Percentiles rank a stretch among this genome's conserved stretches.
These are phyloP conservation scores for Cosmia trapezina DNA, from an alignment of 2,888 invertebrate species.

Conservation along the genomic window DNA sequence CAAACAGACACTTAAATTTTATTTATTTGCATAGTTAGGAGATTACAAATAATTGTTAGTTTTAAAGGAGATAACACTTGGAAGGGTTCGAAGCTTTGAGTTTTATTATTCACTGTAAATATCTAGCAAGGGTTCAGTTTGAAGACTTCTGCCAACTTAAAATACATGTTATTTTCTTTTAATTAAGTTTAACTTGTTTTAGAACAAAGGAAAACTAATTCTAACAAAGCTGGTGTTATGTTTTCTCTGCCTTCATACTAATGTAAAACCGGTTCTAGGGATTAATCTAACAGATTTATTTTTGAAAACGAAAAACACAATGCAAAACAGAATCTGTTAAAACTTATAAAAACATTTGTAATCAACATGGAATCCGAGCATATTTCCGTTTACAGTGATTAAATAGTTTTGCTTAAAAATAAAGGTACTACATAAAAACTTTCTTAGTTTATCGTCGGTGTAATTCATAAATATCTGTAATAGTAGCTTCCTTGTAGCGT, in stretches of 20 bases:
- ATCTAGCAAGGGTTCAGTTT: neutral
- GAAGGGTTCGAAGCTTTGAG: neutral
- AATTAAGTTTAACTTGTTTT: neutral
- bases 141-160: conserved; percentile 4
- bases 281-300: neutral
- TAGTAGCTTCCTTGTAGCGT: conserved; percentile 17
- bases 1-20: too few relatives aligned
- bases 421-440: conserved; percentile 5
- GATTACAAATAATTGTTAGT: conserved; percentile 5
- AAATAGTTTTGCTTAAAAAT: conserved; percentile 17
- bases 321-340: neutral
- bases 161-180: neutral
- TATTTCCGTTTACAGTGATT: conserved; percentile 13
- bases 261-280: neutral
- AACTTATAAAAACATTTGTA: neutral
- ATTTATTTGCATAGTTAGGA: too few relatives aligned
- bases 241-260: neutral
- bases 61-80: neutral
- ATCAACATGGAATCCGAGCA: neutral
- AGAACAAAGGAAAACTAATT: conserved; percentile 17
- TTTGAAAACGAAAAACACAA: neutral
- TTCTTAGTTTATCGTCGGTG: conserved; percentile 12
- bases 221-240: neutral
- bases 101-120: conserved; percentile 2
- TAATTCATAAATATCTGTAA: conserved; percentile 22